Conservation (phyloP, 2,888 invertebrate genomes). For the Fragum sueziense region DNA sequence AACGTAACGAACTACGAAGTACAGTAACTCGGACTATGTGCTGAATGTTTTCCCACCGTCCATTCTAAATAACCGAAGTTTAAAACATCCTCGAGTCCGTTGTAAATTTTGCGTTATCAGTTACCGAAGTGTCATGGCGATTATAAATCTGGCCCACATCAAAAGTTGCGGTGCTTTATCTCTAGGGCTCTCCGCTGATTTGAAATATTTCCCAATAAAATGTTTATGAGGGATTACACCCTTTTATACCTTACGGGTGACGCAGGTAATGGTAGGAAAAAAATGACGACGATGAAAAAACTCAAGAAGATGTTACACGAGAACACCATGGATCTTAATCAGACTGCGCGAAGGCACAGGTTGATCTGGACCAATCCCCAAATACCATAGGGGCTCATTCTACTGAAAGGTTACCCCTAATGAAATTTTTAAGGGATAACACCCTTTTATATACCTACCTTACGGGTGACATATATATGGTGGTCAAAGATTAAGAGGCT, state of each 20-base stretch:
- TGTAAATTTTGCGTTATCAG: constrained; percentile 58
- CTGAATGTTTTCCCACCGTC: constrained; percentile 6
- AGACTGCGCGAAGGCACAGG: too few species aligned
- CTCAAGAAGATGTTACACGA: too few species aligned
- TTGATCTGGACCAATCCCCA: too few species aligned
- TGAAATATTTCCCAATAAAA: constrained; percentile 69
- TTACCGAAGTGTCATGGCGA: constrained; percentile 49
- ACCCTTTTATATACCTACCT: too few species aligned
- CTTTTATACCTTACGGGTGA: not conserved
- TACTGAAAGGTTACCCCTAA: too few species aligned
- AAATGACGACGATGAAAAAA: not conserved
- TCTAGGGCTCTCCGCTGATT: constrained; percentile 55
- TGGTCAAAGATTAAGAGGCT: too few species aligned
- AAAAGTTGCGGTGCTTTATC: constrained; percentile 67
- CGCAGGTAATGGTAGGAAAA: not conserved
- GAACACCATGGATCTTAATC: too few species aligned
- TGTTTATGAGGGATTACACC: constrained; percentile 65
- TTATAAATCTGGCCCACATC: constrained; percentile 68
- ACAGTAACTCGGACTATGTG: too few species aligned
- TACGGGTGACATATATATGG: too few species aligned
- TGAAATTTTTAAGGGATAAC: too few species aligned
- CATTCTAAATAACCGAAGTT: not conserved
- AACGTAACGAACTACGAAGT: too few species aligned
- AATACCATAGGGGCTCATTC: too few species aligned
- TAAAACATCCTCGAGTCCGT: constrained; percentile 47